Conservation (phyloP, 1,140 invertebrate species). For the Thaumatotibia leucotreta region DNA sequence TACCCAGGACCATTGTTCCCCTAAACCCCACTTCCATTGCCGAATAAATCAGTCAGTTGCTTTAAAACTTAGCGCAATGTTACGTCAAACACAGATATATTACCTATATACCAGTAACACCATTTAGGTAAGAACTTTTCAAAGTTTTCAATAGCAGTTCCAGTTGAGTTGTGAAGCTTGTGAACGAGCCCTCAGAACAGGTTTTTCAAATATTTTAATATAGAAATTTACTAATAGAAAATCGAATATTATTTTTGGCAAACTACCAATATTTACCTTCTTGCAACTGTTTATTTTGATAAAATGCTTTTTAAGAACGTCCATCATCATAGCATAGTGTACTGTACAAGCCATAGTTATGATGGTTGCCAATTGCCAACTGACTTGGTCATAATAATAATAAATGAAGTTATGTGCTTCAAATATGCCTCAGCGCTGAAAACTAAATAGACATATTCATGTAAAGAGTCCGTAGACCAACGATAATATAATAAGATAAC, state of each 20-base stretch:
- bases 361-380: neutral
- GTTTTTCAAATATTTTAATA: too few relatives aligned
- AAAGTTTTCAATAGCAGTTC: neutral
- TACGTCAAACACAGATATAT: neutral
- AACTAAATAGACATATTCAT: too few relatives aligned
- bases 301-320: neutral
- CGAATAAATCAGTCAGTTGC: neutral
- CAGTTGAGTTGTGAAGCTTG: too few relatives aligned
- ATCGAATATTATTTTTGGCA: neutral
- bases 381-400: too few relatives aligned
- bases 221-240: neutral
- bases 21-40: slow-evolving; percentile 2
- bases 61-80: neutral
- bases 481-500: too few relatives aligned
- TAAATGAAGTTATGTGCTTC: too few relatives aligned
- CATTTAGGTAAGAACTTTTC: neutral
- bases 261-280: neutral
- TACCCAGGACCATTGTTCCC: slow-evolving; percentile 48
- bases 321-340: neutral
- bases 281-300: neutral
- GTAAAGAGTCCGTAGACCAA: too few relatives aligned
- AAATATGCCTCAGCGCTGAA: too few relatives aligned
- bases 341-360: neutral
- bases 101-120: too few relatives aligned
- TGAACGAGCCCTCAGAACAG: too few relatives aligned